Percentiles rank a stretch among this genome's conserved stretches.
Evolutionary conservation across 1,140 invertebrate genomes (phyloP).

Genomic region (Polypedilum vanderplanki): DNA sequence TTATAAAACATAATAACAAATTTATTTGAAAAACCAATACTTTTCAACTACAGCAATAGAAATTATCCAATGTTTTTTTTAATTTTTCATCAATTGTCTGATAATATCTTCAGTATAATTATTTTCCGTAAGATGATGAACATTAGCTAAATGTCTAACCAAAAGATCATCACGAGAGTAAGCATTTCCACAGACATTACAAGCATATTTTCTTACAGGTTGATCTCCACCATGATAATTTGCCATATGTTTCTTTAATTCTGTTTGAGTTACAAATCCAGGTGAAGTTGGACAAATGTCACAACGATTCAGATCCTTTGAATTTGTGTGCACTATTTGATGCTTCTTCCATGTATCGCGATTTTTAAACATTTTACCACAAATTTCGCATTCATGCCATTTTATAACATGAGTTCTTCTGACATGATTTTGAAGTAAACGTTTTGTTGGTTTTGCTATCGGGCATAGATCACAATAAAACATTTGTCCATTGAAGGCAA

Average conservation of each 20-base stretch:
- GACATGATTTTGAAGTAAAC: background rate
- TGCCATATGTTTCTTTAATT: background rate
- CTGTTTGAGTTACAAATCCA: background rate
- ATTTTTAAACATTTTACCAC: background rate
- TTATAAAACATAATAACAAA: too few species aligned
- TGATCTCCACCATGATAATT: background rate
- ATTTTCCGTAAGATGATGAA: background rate
- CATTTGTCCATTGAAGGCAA: background rate
- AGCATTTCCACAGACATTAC: background rate
- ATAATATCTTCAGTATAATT: background rate
- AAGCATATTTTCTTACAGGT: background rate
- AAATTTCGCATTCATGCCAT: background rate
- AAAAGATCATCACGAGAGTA: background rate
- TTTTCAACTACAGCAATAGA: too few species aligned
- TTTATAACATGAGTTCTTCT: background rate
- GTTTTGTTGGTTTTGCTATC: background rate
- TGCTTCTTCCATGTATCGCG: background rate
- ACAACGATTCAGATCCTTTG: background rate
- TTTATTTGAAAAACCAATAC: too few species aligned
- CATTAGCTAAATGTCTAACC: background rate
- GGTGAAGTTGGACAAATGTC: background rate
- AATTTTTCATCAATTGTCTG: too few species aligned
- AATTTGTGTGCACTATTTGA: background rate
- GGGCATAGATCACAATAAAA: background rate
- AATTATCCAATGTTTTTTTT: too few species aligned